Conservation (phyloP, 2,797 vertebrate species). For the Sylvia borin region DNA sequence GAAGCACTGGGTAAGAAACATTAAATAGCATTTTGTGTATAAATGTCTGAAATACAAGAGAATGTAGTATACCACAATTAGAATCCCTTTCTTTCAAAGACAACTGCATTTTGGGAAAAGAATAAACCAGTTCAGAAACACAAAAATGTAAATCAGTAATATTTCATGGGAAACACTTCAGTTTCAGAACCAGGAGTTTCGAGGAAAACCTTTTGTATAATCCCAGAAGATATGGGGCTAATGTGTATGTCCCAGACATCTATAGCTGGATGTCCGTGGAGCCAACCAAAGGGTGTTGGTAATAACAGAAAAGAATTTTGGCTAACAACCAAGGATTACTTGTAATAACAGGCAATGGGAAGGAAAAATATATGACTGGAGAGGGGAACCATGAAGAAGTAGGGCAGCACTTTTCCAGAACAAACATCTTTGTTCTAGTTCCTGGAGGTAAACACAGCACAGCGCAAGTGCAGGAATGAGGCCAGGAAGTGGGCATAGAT, state of each 20-base stretch:
- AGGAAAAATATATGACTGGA: not conserved
- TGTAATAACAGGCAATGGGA: not conserved
- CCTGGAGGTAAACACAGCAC: not conserved
- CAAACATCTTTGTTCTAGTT: not conserved
- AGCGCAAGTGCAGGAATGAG: not conserved
- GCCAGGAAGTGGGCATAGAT: not conserved
- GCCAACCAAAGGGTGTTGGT: not conserved
- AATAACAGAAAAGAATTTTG: not conserved
- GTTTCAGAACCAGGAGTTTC: not conserved
- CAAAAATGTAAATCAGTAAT: not conserved
- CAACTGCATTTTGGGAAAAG: not conserved
- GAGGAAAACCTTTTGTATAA: not conserved
- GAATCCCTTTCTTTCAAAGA: not conserved
- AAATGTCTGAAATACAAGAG: not conserved
- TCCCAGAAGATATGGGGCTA: not conserved
- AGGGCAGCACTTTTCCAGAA: not conserved
- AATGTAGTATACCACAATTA: not conserved
- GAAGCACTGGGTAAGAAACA: slow-evolving; percentile 15
- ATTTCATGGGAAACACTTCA: not conserved
- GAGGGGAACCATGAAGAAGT: not conserved
- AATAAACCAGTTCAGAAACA: not conserved
- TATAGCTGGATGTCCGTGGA: not conserved
- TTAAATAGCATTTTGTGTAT: not conserved
- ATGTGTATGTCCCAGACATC: accelerated
- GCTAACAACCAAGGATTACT: not conserved